A percentile compares a stretch with the other conserved stretches of the same genome.
These are phyloP conservation scores for Eumerus sabulonum DNA, from an alignment of 2,888 invertebrate species.

Conservation along the genomic window DNA sequence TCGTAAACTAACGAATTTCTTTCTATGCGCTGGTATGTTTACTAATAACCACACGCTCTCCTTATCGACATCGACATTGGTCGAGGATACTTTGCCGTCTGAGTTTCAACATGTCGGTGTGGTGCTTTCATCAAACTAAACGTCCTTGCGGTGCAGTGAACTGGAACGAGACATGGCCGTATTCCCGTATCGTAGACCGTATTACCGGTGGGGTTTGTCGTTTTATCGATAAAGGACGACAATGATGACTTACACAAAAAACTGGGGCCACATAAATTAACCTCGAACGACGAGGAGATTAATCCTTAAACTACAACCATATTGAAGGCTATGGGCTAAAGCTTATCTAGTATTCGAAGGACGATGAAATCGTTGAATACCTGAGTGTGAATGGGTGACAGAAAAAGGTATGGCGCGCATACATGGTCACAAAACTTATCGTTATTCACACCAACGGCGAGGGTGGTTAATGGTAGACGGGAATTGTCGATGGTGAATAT, in stretches of 20 bases:
- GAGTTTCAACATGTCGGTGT: background rate
- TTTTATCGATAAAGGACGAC: slow-evolving; percentile 59
- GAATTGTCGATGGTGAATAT: slow-evolving; percentile 11
- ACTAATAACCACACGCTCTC: too few species aligned
- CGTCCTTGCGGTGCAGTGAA: slow-evolving; percentile 37
- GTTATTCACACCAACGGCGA: background rate
- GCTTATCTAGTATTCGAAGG: too few species aligned
- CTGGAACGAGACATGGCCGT: slow-evolving; percentile 24
- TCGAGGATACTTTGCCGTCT: slow-evolving; percentile 31
- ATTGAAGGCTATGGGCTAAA: too few species aligned
- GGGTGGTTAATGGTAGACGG: slow-evolving; percentile 3
- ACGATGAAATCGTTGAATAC: slow-evolving; percentile 37
- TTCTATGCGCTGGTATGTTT: too few species aligned
- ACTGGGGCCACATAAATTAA: slow-evolving; percentile 56
- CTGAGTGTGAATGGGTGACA: slow-evolving; percentile 18
- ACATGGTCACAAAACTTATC: slow-evolving; percentile 33
- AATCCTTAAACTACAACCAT: slow-evolving; percentile 9
- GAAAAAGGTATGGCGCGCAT: slow-evolving; percentile 43
- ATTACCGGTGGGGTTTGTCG: slow-evolving; percentile 19
- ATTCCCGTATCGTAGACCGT: background rate
- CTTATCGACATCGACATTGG: slow-evolving; percentile 10
- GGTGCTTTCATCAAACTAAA: slow-evolving; percentile 2
- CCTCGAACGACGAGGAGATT: slow-evolving; percentile 45
- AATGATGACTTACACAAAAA: slow-evolving; percentile 47
- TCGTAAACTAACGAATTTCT: slow-evolving; percentile 39